Conservation (phyloP, 2,797 vertebrate species). For the Channa striata region DNA sequence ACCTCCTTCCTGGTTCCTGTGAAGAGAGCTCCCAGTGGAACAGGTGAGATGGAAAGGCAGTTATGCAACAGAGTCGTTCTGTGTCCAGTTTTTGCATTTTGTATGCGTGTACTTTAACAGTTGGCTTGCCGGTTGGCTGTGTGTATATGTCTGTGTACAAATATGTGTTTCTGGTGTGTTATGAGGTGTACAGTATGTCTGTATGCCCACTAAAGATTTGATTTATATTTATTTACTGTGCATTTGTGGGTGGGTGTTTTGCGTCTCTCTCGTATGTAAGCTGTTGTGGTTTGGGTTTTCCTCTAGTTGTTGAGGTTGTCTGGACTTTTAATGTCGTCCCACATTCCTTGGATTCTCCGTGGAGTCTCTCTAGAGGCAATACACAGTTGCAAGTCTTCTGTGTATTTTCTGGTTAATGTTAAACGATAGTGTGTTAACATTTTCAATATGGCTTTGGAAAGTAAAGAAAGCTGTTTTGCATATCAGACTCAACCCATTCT, state of each 20-base stretch:
- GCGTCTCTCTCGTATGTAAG: conserved; percentile 8
- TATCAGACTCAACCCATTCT: no score
- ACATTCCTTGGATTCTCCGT: conserved; percentile 58
- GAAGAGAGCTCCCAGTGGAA: conserved; percentile 30
- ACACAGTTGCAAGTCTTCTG: conserved; percentile 10
- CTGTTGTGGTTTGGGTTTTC: conserved; percentile 46
- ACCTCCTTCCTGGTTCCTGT: conserved; percentile 67
- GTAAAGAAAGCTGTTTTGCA: conserved; percentile 24
- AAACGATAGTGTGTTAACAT: conserved; percentile 14
- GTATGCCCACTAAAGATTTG: conserved; percentile 1
- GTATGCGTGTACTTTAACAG: conserved; percentile 34
- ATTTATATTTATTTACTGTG: conserved; percentile 8
- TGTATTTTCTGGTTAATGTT: conserved; percentile 9
- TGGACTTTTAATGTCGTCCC: conserved; percentile 45
- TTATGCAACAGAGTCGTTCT: conserved; percentile 46
- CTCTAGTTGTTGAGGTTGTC: conserved; percentile 42
- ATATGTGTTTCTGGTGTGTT: not conserved
- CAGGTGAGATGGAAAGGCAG: conserved; percentile 55
- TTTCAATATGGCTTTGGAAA: conserved; percentile 25
- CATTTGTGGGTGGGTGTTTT: conserved; percentile 23
- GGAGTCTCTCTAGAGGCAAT: conserved; percentile 23
- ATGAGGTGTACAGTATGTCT: conserved; percentile 22
- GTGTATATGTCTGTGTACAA: conserved; percentile 3
- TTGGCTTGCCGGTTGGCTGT: conserved; percentile 17
- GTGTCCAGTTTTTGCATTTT: conserved; percentile 37